phyloP scores from a whole-genome alignment of 2,797 vertebrate genomes.

The Clarias pachynema region DNA sequence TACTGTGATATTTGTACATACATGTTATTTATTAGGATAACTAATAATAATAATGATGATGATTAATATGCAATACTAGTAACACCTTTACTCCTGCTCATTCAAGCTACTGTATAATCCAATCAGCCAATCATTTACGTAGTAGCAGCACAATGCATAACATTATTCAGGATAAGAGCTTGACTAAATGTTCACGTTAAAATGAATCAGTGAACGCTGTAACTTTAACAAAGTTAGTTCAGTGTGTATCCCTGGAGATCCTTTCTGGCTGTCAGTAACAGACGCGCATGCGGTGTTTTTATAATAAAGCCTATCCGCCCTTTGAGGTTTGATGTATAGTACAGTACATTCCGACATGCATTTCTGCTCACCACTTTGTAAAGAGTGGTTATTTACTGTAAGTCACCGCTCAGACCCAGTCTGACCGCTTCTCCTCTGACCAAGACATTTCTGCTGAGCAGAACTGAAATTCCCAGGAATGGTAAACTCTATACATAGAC shows the following conservation, averaged over 20 bases:
- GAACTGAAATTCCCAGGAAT: not conserved
- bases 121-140: not conserved
- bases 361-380: slow-evolving; percentile 11
- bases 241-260: not conserved
- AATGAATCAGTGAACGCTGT: not conserved
- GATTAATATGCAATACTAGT: not conserved
- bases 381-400: not conserved
- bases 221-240: not conserved
- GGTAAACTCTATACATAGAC: not conserved
- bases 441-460: not conserved
- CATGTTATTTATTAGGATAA: no score
- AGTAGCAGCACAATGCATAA: not conserved
- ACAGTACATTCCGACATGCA: not conserved
- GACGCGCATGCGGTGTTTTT: not conserved
- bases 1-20: not conserved
- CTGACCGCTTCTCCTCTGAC: not conserved
- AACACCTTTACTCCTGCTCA: not conserved
- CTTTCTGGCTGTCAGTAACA: not conserved
- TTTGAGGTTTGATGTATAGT: not conserved
- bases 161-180: not conserved
- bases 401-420: not conserved
- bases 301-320: not conserved
- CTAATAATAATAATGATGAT: no score
- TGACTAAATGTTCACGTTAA: not conserved
- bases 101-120: not conserved